Conservation (phyloP, 2,888 invertebrate genomes). For the Cordilura impudica region DNA sequence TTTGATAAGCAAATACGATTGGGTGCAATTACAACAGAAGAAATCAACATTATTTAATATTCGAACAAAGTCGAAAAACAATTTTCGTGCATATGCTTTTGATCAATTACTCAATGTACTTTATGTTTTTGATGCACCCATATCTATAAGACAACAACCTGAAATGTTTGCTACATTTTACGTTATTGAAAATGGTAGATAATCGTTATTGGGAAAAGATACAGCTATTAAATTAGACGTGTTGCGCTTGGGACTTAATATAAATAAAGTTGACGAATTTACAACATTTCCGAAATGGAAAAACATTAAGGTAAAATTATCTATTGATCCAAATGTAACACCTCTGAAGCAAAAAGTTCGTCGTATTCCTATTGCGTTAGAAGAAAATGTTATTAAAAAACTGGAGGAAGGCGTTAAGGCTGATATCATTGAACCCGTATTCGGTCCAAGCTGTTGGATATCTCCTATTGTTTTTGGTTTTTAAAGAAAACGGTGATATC, state of each 20-base stretch:
- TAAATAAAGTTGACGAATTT: conserved; percentile 40
- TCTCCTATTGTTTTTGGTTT: conserved; percentile 70
- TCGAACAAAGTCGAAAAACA: conserved; percentile 47
- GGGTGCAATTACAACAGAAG: conserved; percentile 42
- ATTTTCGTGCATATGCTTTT: conserved; percentile 49
- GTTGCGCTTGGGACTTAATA: conserved; percentile 43
- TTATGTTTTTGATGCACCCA: conserved; percentile 42
- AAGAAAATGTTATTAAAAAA: conserved; percentile 50
- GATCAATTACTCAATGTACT: conserved; percentile 33
- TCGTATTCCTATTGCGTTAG: conserved; percentile 70
- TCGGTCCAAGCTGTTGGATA: conserved; percentile 70
- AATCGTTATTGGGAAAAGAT: conserved; percentile 38
- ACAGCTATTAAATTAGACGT: conserved; percentile 49
- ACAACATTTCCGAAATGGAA: conserved; percentile 52
- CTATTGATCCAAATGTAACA: conserved; percentile 49
- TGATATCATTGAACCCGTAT: conserved; percentile 71
- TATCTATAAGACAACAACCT: conserved; percentile 26
- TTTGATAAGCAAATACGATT: conserved; percentile 46
- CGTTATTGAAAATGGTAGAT: conserved; percentile 46
- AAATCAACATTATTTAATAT: conserved; percentile 52
- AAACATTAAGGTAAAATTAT: conserved; percentile 45
- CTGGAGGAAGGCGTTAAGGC: conserved; percentile 63
- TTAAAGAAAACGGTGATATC: too few species aligned
- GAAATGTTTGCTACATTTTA: conserved; percentile 39
- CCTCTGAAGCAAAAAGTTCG: conserved; percentile 70